A percentile compares a stretch with the other conserved stretches of the same genome.
These are phyloP conservation scores for Sparus aurata DNA, from an alignment of 2,797 vertebrate species.

Conservation along the genomic window DNA sequence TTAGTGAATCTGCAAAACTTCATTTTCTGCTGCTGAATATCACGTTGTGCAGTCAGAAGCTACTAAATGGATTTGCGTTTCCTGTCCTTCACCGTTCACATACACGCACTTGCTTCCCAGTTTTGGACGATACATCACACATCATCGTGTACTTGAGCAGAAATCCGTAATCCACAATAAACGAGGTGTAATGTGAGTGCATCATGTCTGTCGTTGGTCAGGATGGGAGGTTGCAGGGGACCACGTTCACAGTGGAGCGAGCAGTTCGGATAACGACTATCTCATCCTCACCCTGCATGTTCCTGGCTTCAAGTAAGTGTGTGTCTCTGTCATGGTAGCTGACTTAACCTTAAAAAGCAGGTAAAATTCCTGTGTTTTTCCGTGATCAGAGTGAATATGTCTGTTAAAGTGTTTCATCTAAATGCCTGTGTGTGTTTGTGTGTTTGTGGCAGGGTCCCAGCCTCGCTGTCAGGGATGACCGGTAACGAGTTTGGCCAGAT, in stretches of 20 bases:
- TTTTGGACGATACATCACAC: not conserved
- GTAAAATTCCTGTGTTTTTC: not conserved
- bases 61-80: not conserved
- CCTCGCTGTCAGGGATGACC: conserved; percentile 90
- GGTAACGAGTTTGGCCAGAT: conserved; percentile 92
- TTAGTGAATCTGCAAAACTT: not conserved
- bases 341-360: not conserved
- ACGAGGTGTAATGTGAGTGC: not conserved
- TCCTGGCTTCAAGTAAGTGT: conserved; percentile 95
- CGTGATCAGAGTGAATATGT: too few relatives aligned
- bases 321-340: not conserved
- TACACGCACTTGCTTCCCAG: too few relatives aligned
- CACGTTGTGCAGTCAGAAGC: not conserved
- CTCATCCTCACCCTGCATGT: conserved; percentile 95
- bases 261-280: conserved; percentile 96
- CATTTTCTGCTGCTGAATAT: not conserved
- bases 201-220: conserved; percentile 56
- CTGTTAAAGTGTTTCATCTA: not conserved
- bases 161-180: not conserved
- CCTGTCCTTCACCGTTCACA: not conserved
- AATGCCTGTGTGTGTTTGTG: conserved; percentile 7
- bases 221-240: conserved; percentile 98
- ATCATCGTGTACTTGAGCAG: not conserved
- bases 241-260: conserved; percentile 92
- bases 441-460: conserved; percentile 87